Evolutionary conservation across 35 echinoderm and acorn worm genomes (phyloP).

Genomic region (Anneissia japonica): DNA sequence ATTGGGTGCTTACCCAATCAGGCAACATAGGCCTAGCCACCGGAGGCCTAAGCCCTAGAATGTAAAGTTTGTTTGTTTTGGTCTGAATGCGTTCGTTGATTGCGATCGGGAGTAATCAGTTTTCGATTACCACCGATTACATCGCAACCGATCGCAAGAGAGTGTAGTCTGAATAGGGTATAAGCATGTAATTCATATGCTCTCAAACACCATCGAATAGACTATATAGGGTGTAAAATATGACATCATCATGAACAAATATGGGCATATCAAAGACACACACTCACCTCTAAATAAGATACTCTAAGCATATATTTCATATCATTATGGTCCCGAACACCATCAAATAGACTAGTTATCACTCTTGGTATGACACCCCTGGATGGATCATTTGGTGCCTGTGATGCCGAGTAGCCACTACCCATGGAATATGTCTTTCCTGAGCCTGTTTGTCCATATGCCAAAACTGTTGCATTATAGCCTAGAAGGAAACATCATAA

Average conservation of each 20-base stretch:
- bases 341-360: conserved; percentile 53
- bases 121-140: no score
- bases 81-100: no score
- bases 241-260: no score
- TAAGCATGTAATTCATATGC: conserved; percentile 44
- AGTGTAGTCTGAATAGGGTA: no score
- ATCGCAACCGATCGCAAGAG: no score
- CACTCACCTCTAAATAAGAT: conserved; percentile 86
- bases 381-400: not conserved
- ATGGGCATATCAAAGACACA: no score
- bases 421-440: conserved; percentile 97
- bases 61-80: no score
- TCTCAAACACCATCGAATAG: conserved; percentile 64
- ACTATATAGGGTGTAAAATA: no score
- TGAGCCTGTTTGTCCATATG: conserved; percentile 91
- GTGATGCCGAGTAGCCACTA: conserved; percentile 70
- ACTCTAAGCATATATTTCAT: conserved; percentile 58
- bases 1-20: no score
- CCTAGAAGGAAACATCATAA: conserved; percentile 53
- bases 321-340: conserved; percentile 53
- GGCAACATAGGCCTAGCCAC: no score
- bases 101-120: no score
- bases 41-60: no score
- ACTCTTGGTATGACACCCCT: conserved; percentile 94
- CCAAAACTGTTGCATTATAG: conserved; percentile 88